These are phyloP conservation scores for Caenorhabditis latens DNA, from an alignment of 1,140 invertebrate genomes.

Conservation along the genomic window DNA sequence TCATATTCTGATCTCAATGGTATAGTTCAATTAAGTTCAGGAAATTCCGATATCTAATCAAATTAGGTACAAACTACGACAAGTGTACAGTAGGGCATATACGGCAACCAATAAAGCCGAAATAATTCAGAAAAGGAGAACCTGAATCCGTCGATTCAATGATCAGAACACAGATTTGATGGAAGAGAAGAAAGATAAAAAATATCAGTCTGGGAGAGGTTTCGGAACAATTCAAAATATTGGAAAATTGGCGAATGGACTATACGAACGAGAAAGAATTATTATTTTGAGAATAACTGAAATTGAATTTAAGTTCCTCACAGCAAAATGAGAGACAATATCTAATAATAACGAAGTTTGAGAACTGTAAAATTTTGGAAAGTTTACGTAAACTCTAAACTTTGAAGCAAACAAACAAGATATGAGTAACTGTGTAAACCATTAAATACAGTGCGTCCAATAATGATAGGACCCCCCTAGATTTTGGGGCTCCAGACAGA, in stretches of 20 bases:
- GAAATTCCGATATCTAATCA: neutral
- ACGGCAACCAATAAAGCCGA: too few relatives aligned
- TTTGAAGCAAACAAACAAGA: slow-evolving; percentile 3
- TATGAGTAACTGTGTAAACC: slow-evolving; percentile 38
- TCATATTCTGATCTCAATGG: too few relatives aligned
- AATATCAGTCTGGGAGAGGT: neutral
- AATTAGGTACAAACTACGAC: slow-evolving; percentile 22
- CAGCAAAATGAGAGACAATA: too few relatives aligned
- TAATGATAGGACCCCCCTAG: too few relatives aligned
- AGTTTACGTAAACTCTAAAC: neutral
- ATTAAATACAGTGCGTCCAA: neutral
- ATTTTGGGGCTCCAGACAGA: too few relatives aligned
- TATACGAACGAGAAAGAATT: too few relatives aligned
- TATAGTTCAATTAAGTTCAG: too few relatives aligned
- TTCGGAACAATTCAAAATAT: too few relatives aligned
- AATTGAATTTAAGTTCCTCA: too few relatives aligned
- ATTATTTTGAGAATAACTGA: too few relatives aligned
- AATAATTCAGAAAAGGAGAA: neutral
- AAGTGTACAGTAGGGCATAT: neutral
- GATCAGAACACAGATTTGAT: neutral
- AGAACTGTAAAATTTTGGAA: neutral
- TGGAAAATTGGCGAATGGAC: too few relatives aligned
- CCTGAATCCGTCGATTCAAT: neutral
- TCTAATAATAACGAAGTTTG: neutral
- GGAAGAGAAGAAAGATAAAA: neutral